Evolutionary conservation across 2,113 vertebrate genomes (phyloP).

Genomic region (Petrocephalus zakoni): DNA sequence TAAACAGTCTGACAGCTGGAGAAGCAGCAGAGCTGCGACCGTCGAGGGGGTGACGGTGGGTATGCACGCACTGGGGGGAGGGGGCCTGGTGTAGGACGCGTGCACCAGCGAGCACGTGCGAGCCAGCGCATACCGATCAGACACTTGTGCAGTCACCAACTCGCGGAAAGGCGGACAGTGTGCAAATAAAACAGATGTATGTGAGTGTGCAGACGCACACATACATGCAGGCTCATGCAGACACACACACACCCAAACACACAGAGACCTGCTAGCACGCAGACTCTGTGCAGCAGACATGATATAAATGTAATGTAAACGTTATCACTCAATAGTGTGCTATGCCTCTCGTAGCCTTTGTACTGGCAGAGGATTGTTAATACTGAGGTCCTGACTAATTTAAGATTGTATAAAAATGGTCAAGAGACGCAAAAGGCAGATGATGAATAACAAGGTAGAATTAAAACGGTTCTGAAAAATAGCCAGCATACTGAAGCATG

Average conservation of each 20-base stretch:
- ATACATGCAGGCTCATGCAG: background rate
- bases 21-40: constrained; percentile 1
- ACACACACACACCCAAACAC: background rate
- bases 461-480: background rate
- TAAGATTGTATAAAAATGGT: background rate
- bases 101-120: background rate
- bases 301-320: background rate
- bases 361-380: background rate
- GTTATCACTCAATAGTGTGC: background rate
- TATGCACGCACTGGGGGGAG: background rate
- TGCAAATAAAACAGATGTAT: no score
- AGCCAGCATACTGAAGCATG: background rate
- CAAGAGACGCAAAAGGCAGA: background rate
- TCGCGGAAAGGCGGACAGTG: no score
- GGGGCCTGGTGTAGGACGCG: background rate
- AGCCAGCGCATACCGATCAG: background rate
- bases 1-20: constrained; percentile 29
- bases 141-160: background rate
- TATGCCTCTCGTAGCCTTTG: background rate
- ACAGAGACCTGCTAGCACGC: background rate
- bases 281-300: background rate
- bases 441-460: background rate
- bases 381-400: background rate
- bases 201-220: background rate
- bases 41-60: background rate